Conservation (phyloP, 2,113 vertebrate species). For the Phyllopteryx taeniolatus region DNA sequence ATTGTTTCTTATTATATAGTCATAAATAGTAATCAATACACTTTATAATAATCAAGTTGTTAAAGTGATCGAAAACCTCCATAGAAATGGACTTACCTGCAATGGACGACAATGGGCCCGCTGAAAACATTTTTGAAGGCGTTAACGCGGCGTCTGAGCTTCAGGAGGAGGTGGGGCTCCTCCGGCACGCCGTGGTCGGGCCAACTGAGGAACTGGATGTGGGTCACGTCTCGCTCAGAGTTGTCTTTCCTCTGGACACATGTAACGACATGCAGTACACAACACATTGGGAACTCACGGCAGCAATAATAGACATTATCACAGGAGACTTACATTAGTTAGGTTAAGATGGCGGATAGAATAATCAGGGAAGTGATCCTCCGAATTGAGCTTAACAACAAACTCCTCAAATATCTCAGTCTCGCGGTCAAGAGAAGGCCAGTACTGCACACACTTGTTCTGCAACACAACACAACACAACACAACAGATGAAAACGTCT, state of each 20-base stretch:
- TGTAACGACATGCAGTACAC: constrained; percentile 3
- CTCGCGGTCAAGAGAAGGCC: constrained; percentile 79
- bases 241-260: constrained; percentile 81
- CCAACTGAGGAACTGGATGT: constrained; percentile 97
- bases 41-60: background rate
- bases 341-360: constrained; percentile 84
- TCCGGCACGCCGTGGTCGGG: constrained; percentile 94
- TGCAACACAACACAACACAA: constrained; percentile 43
- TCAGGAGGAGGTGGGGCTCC: constrained; percentile 90
- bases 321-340: constrained; percentile 76
- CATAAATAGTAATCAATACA: background rate
- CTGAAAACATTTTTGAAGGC: constrained; percentile 94
- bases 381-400: constrained; percentile 78
- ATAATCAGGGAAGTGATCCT: constrained; percentile 86
- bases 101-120: constrained; percentile 90
- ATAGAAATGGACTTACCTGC: constrained; percentile 77
- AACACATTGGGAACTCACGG: background rate
- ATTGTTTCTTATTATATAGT: background rate
- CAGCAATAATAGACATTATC: background rate
- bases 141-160: constrained; percentile 87
- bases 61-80: background rate
- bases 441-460: constrained; percentile 95
- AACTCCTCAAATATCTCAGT: constrained; percentile 81
- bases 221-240: constrained; percentile 85
- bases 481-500: background rate